Conservation (phyloP, 2,113 vertebrate species). For the Rhabdomys dilectus region DNA sequence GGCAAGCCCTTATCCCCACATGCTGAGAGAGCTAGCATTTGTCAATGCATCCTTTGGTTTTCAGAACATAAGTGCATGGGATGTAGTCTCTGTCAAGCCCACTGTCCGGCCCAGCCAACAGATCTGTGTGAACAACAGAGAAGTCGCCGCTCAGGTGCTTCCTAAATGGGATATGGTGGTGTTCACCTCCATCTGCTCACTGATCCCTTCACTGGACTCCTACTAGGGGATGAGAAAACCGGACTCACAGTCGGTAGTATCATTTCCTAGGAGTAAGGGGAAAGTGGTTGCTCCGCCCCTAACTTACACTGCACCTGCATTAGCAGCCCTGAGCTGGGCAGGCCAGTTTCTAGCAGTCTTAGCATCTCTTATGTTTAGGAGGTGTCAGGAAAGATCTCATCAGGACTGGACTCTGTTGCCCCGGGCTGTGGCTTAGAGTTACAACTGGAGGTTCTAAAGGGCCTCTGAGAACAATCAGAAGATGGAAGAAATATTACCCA, state of each 20-base stretch:
- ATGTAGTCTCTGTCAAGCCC: background rate
- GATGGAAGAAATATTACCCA: background rate
- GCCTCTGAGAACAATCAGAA: background rate
- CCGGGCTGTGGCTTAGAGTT: background rate
- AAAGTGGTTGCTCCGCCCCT: background rate
- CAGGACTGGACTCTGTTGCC: background rate
- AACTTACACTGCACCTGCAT: fast-evolving
- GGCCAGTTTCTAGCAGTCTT: background rate
- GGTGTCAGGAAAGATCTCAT: background rate
- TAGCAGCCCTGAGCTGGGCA: background rate
- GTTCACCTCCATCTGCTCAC: too few relatives aligned
- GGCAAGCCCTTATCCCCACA: background rate
- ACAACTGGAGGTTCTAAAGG: background rate
- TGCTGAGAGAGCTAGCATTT: background rate
- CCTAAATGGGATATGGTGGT: too few relatives aligned
- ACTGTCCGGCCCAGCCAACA: background rate
- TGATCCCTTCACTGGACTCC: background rate
- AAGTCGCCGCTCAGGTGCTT: background rate
- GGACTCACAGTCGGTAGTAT: background rate
- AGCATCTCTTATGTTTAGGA: background rate
- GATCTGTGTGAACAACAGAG: background rate
- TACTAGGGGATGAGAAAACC: too few relatives aligned
- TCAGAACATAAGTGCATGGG: background rate
- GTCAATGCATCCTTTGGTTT: background rate
- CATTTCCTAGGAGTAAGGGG: background rate